Evolutionary conservation across 2,113 vertebrate species (phyloP).

Genomic region (Halichoerus grypus): DNA sequence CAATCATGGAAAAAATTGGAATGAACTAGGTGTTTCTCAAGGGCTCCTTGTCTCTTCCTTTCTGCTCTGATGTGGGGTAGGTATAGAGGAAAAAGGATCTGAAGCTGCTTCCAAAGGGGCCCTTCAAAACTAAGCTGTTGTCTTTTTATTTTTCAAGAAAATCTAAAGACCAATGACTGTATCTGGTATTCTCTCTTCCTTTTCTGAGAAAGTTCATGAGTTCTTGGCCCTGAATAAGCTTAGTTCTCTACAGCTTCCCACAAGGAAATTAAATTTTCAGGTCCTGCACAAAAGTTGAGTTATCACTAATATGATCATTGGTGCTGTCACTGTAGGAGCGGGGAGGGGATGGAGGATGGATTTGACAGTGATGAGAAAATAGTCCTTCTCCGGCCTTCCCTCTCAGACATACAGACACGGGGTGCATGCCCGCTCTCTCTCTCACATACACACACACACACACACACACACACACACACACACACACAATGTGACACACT

Average conservation of each 20-base stretch:
- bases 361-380: conserved; percentile 36
- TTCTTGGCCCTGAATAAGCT: conserved; percentile 78
- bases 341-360: not conserved
- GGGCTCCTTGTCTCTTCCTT: not conserved
- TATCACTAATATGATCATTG: conserved; percentile 74
- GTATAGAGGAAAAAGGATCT: not conserved
- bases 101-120: not conserved
- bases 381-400: not conserved
- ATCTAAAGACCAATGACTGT: not conserved
- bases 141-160: conserved; percentile 61
- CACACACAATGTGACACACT: not conserved
- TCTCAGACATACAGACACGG: not conserved
- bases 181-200: conserved; percentile 58
- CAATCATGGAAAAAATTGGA: not conserved
- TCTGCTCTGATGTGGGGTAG: not conserved
- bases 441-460: rapidly evolving
- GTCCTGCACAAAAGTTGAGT: conserved; percentile 70
- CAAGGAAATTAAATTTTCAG: conserved; percentile 84
- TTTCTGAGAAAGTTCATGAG: conserved; percentile 78
- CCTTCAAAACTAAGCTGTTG: not conserved
- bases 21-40: not conserved
- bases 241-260: conserved; percentile 69
- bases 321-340: conserved; percentile 54
- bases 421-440: too few relatives aligned
- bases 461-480: not conserved